Conservation (phyloP, 2,888 invertebrate species). For the Caenorhabditis japonica region DNA sequence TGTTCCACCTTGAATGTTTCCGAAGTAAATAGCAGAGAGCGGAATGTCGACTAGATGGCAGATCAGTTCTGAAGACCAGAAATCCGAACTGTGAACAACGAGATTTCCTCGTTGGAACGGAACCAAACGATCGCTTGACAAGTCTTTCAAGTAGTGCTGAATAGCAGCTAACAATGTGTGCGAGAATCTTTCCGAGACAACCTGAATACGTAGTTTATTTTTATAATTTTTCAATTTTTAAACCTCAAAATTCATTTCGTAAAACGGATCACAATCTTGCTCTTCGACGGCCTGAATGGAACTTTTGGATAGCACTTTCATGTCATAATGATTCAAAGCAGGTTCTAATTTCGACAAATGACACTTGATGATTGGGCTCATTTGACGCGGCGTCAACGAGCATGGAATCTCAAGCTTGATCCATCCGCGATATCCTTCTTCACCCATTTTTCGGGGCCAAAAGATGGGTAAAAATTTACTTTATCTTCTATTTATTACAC, state of each 20-base stretch:
- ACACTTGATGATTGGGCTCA: conserved; percentile 21
- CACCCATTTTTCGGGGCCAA: conserved; percentile 33
- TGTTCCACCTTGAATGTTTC: conserved; percentile 60
- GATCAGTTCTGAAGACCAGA: conserved; percentile 39
- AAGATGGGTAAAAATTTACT: neutral
- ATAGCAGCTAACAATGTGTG: conserved; percentile 28
- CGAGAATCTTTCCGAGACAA: conserved; percentile 12
- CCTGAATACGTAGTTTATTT: too few relatives aligned
- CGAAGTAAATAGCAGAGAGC: conserved; percentile 54
- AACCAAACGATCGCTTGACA: conserved; percentile 20
- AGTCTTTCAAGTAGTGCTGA: conserved; percentile 30
- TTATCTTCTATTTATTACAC: neutral
- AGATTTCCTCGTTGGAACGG: conserved; percentile 55
- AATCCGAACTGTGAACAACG: conserved; percentile 47
- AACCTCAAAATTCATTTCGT: conserved; percentile 54
- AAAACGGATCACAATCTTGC: conserved; percentile 50
- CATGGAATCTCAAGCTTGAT: conserved; percentile 51
- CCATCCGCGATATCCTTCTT: conserved; percentile 47
- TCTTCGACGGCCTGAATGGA: conserved; percentile 45
- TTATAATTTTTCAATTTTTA: too few relatives aligned
- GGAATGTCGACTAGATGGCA: conserved; percentile 44
- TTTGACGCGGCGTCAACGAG: conserved; percentile 18
- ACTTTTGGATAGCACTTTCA: conserved; percentile 32
- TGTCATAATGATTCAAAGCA: conserved; percentile 28
- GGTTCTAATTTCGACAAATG: conserved; percentile 32